Evolutionary conservation across 2,888 invertebrate species (phyloP).

Genomic region (Parnassius mnemosyne): DNA sequence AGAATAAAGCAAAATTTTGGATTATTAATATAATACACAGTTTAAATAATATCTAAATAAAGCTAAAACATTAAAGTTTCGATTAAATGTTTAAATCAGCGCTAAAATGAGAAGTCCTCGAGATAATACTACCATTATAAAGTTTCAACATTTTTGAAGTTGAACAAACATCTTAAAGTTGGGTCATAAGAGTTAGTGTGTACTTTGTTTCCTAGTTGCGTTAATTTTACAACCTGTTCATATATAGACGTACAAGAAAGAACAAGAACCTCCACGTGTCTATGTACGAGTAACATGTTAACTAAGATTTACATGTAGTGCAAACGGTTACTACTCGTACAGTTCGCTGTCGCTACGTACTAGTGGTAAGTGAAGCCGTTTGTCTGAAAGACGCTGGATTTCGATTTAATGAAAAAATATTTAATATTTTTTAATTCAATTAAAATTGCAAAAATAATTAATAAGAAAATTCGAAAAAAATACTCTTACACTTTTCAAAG

Average conservation of each 20-base stretch:
- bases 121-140: constrained; percentile 36
- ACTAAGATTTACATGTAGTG: constrained; percentile 18
- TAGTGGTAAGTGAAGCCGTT: too few species aligned
- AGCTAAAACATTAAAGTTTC: too few species aligned
- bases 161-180: constrained; percentile 2
- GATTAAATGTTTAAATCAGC: constrained; percentile 31
- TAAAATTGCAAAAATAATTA: too few species aligned
- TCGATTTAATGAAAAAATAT: too few species aligned
- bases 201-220: constrained; percentile 32
- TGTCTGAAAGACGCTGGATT: too few species aligned
- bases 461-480: too few species aligned
- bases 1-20: too few species aligned
- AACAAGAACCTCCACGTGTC: constrained; percentile 26
- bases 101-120: constrained; percentile 34
- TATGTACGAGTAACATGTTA: constrained; percentile 34
- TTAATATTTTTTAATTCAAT: too few species aligned
- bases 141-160: constrained; percentile 11
- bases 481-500: too few species aligned
- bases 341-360: not conserved
- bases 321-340: constrained; percentile 6
- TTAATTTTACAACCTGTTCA: constrained; percentile 33
- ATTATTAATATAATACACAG: too few species aligned
- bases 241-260: constrained; percentile 22
- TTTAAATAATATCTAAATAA: too few species aligned
- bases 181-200: constrained; percentile 37